phyloP scores from a whole-genome alignment of 2,113 vertebrate genomes.

The Zootoca vivipara region DNA sequence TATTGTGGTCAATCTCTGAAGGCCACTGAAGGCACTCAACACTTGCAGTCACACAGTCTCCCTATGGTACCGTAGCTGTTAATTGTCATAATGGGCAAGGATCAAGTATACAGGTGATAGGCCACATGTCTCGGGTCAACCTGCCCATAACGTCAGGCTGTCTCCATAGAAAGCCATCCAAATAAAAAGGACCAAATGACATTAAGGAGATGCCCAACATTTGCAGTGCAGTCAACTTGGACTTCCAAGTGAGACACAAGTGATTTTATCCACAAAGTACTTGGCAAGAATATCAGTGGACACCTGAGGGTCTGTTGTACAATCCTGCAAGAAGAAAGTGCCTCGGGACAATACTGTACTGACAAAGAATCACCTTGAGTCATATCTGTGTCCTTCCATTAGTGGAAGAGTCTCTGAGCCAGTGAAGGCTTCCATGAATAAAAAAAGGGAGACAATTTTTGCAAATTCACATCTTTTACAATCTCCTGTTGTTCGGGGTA shows the following conservation, averaged over 20 bases:
- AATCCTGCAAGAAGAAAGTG: not conserved
- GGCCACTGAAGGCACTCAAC: not conserved
- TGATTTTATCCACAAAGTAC: not conserved
- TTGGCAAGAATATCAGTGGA: not conserved
- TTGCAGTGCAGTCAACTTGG: not conserved
- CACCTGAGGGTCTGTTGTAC: not conserved
- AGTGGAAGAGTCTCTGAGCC: not conserved
- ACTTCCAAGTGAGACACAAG: not conserved
- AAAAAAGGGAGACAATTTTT: not conserved
- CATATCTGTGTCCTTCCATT: not conserved
- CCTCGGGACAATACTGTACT: not conserved
- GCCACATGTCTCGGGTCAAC: not conserved
- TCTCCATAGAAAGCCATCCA: not conserved
- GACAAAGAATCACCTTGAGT: not conserved
- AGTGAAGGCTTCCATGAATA: not conserved
- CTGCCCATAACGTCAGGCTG: not conserved
- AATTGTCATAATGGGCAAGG: not conserved
- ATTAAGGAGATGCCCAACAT: not conserved
- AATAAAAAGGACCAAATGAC: not conserved
- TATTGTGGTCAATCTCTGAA: not conserved
- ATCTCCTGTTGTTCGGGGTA: not conserved
- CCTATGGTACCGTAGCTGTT: not conserved
- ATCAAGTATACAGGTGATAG: not conserved
- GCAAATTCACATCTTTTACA: not conserved
- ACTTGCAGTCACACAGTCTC: not conserved